Evolutionary conservation across 2,797 vertebrate species (phyloP).

Genomic region (Phylloscopus collybita): DNA sequence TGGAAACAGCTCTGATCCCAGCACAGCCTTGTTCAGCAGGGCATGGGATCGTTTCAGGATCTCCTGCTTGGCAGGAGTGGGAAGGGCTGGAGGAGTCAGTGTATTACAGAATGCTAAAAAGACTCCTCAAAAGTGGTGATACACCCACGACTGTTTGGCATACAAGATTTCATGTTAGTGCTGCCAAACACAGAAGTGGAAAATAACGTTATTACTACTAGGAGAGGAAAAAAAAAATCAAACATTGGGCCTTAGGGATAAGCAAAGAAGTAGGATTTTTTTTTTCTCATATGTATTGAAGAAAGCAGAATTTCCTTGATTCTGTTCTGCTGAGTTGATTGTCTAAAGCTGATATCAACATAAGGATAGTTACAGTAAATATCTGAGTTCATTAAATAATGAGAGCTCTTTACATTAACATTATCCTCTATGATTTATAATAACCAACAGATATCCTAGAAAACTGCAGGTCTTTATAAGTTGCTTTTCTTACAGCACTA

Average conservation of each 20-base stretch:
- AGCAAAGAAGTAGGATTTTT: neutral
- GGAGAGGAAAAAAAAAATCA: neutral
- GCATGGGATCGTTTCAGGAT: neutral
- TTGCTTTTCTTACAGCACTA: conserved; percentile 51
- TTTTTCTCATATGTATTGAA: conserved; percentile 34
- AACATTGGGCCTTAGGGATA: conserved; percentile 13
- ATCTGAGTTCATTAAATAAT: neutral
- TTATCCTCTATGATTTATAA: neutral
- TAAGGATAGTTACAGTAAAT: conserved; percentile 27
- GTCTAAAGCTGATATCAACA: conserved; percentile 70
- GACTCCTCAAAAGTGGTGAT: conserved; percentile 7
- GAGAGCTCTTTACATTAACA: neutral
- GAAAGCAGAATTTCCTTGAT: conserved; percentile 48
- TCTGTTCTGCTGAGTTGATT: conserved; percentile 68
- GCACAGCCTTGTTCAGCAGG: neutral
- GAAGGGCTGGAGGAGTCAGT: conserved; percentile 26
- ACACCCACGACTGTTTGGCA: conserved; percentile 11
- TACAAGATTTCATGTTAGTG: neutral
- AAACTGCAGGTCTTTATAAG: conserved; percentile 42
- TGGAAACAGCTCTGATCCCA: neutral
- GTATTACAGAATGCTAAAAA: neutral
- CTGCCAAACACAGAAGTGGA: neutral
- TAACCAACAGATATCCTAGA: conserved; percentile 19
- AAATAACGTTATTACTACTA: conserved; percentile 10
- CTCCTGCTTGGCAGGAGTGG: conserved; percentile 8